These are phyloP conservation scores for Lobophora halterata DNA, from an alignment of 2,888 invertebrate species.

Conservation along the genomic window DNA sequence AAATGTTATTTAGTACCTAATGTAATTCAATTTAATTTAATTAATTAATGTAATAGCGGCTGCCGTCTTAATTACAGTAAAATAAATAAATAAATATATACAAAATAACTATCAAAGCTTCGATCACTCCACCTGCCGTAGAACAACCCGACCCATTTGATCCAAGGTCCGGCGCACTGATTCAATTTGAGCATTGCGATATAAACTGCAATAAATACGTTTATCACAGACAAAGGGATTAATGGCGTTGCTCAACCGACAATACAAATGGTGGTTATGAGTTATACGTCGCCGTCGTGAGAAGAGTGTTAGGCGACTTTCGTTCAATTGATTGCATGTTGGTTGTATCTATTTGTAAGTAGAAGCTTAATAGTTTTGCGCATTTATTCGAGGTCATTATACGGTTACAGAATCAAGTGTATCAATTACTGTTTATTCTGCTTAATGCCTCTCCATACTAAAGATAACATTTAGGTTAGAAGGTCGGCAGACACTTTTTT, in stretches of 20 bases:
- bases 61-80: too few species aligned
- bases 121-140: slow-evolving; percentile 15
- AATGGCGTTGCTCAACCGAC: slow-evolving; percentile 24
- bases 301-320: slow-evolving; percentile 23
- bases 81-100: too few species aligned
- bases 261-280: slow-evolving; percentile 28
- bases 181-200: slow-evolving; percentile 24
- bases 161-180: slow-evolving; percentile 25
- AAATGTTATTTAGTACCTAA: too few species aligned
- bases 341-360: neutral
- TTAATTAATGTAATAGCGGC: too few species aligned
- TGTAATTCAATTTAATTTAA: too few species aligned
- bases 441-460: too few species aligned
- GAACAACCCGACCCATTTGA: slow-evolving; percentile 19
- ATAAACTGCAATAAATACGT: slow-evolving; percentile 25
- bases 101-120: slow-evolving; percentile 18
- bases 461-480: too few species aligned
- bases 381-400: too few species aligned
- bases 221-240: slow-evolving; percentile 24
- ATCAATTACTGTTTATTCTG: too few species aligned
- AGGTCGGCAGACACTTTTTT: too few species aligned
- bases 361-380: neutral
- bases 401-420: too few species aligned
- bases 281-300: slow-evolving; percentile 33
- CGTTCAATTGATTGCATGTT: slow-evolving; percentile 14